phyloP scores from a whole-genome alignment of 2,888 invertebrate genomes.

The Fragum sueziense region DNA sequence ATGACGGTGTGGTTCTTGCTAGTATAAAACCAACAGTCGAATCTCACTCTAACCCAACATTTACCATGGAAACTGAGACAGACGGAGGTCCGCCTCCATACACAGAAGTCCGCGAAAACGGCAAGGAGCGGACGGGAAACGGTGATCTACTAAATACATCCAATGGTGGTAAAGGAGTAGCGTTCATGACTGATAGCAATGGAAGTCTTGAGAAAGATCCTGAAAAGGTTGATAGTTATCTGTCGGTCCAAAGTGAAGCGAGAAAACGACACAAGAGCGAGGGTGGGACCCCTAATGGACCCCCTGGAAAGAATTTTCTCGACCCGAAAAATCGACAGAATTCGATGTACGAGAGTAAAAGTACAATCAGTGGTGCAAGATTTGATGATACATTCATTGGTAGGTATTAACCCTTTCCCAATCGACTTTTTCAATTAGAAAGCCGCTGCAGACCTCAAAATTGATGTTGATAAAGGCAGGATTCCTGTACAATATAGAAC shows the following conservation, averaged over 20 bases:
- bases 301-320: slow-evolving; percentile 44
- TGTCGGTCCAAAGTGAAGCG: slow-evolving; percentile 36
- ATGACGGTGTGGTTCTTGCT: slow-evolving; percentile 26
- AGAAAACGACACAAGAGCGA: slow-evolving; percentile 65
- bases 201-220: slow-evolving; percentile 20
- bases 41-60: slow-evolving; percentile 51
- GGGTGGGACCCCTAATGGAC: slow-evolving; percentile 44
- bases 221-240: slow-evolving; percentile 25
- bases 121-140: neutral
- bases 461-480: too few relatives aligned
- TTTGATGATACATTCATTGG: slow-evolving; percentile 70
- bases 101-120: slow-evolving; percentile 14
- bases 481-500: too few relatives aligned
- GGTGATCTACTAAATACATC: neutral
- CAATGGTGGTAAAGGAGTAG: slow-evolving; percentile 1
- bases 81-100: slow-evolving; percentile 48
- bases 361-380: slow-evolving; percentile 65
- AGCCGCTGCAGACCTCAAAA: too few relatives aligned
- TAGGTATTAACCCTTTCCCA: slow-evolving; percentile 29
- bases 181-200: slow-evolving; percentile 17
- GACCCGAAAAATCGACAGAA: slow-evolving; percentile 56
- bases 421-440: too few relatives aligned
- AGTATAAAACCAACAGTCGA: slow-evolving; percentile 13
- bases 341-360: slow-evolving; percentile 66
- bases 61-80: slow-evolving; percentile 52